Conservation (phyloP, 2,113 vertebrate genomes). For the Brachypteracias leptosomus region DNA sequence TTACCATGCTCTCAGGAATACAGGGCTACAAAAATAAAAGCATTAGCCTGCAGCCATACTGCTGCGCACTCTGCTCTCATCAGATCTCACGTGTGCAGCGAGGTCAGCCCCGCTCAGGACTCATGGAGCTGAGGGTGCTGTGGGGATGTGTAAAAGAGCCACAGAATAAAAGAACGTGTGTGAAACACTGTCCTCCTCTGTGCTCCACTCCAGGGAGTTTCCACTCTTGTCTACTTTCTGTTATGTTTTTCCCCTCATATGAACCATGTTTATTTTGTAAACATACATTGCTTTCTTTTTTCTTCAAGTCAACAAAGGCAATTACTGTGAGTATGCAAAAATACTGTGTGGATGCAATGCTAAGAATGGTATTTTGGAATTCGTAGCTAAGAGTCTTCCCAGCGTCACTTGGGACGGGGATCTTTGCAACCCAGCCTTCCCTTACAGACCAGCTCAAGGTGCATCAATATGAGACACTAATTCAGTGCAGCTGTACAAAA, state of each 20-base stretch:
- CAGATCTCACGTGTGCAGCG: background rate
- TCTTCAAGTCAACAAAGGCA: background rate
- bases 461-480: background rate
- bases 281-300: background rate
- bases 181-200: background rate
- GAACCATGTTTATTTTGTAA: background rate
- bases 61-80: background rate
- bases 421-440: background rate
- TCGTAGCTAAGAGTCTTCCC: background rate
- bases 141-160: background rate
- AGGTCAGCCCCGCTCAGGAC: background rate
- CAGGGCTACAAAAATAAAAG: background rate
- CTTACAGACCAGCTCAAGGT: background rate
- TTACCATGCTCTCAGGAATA: background rate
- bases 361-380: background rate
- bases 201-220: background rate
- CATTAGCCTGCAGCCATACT: slow-evolving; percentile 22
- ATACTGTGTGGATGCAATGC: background rate
- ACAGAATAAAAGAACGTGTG: background rate
- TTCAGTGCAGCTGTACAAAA: background rate
- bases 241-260: background rate
- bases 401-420: accelerated
- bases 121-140: background rate
- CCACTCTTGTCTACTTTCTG: background rate
- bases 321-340: background rate